These are phyloP conservation scores for Panthera leo DNA, from an alignment of 2,113 vertebrate genomes.

Conservation along the genomic window DNA sequence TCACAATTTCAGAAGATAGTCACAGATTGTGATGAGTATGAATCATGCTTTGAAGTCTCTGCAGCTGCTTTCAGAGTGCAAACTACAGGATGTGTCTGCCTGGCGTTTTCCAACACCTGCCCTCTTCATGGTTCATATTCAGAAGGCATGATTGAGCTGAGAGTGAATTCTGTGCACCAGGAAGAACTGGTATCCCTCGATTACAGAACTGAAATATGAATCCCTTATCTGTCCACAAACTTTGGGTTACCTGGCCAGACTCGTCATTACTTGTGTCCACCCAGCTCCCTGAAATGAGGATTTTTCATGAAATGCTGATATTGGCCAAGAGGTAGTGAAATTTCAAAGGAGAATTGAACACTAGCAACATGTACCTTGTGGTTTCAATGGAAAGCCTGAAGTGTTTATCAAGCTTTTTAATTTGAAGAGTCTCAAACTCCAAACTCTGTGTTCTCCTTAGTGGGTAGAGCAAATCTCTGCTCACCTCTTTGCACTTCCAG, in stretches of 20 bases:
- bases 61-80: constrained; percentile 37
- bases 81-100: constrained; percentile 31
- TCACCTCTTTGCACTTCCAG: neutral
- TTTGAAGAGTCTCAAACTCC: neutral
- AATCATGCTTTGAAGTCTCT: constrained; percentile 40
- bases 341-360: neutral
- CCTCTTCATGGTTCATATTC: neutral
- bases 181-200: neutral
- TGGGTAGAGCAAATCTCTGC: neutral
- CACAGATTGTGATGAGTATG: neutral
- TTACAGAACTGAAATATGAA: neutral
- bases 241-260: neutral
- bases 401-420: neutral
- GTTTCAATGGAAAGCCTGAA: neutral
- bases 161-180: neutral
- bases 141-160: constrained; percentile 30
- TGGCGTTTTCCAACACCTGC: constrained; percentile 40
- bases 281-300: neutral
- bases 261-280: neutral
- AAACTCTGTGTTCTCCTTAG: neutral
- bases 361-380: neutral
- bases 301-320: neutral
- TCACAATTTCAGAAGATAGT: neutral
- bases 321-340: neutral
- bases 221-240: neutral